These are phyloP conservation scores for Petrosia ficiformis DNA, from an alignment of 37 sponge, comb jelly and placozoan genomes.

Conservation along the genomic window DNA sequence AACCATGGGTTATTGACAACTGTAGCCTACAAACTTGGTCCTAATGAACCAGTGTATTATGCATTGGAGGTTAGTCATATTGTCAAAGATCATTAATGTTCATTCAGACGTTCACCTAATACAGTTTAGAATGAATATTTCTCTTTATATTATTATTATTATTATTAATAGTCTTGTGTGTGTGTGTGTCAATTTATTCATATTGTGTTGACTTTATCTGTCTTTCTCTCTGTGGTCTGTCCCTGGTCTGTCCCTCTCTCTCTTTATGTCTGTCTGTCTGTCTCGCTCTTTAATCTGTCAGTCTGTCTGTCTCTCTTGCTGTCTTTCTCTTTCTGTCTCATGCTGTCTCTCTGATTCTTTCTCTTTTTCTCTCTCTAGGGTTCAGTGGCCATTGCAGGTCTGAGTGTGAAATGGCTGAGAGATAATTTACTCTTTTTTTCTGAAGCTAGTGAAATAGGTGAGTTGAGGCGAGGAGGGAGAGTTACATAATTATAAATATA, in stretches of 20 bases:
- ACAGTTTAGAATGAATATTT: too few species aligned
- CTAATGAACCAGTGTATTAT: slow-evolving; percentile 45
- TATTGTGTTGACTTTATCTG: too few species aligned
- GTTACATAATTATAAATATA: not conserved
- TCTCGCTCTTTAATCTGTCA: too few species aligned
- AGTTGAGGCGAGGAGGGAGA: not conserved
- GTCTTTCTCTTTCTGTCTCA: not conserved
- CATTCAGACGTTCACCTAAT: too few species aligned
- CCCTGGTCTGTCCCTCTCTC: too few species aligned
- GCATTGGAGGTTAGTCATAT: slow-evolving; percentile 86
- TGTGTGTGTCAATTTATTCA: too few species aligned
- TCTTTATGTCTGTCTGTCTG: too few species aligned
- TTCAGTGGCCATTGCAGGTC: slow-evolving; percentile 94
- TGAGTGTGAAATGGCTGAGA: slow-evolving; percentile 86
- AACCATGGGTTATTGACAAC: slow-evolving; percentile 91
- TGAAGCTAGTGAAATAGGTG: slow-evolving; percentile 71
- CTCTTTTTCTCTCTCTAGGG: slow-evolving; percentile 31
- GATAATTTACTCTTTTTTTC: slow-evolving; percentile 75
- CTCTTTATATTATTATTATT: too few species aligned
- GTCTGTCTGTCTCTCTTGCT: too few species aligned
- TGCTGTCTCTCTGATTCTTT: not conserved
- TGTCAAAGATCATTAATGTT: too few species aligned
- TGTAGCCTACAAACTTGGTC: slow-evolving; percentile 90
- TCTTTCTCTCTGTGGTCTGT: too few species aligned
- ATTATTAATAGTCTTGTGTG: too few species aligned